Evolutionary conservation across 2,113 vertebrate species (phyloP), one percentile per base, ranked within the genome.

Genomic region (Cricetomys ansorgei): DNA sequence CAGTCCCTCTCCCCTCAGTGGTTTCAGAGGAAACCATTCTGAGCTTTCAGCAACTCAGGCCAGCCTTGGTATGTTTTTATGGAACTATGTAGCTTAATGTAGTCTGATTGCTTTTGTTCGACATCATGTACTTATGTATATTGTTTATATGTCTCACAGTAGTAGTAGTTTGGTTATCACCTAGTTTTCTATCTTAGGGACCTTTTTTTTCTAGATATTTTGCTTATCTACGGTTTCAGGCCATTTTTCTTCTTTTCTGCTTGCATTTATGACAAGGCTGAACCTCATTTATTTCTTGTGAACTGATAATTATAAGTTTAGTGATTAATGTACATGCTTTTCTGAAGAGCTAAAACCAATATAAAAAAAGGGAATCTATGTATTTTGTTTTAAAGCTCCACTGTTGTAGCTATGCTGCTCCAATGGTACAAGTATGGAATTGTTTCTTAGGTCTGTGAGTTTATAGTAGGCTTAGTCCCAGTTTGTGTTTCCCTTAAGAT

Each of bases 281-380:
- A 97, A 95, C 95, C 94, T 98, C 97, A 97, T 92, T 97, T 97
- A 97, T 97, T 94, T 97, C 97, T 97, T 97, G 92, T 97, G 97
- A 96, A 98, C 96, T 96, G 97, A 92, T 95, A 45, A 92, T 96
- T 94, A 94, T 96, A 96, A 98, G 97, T 97, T 98, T 97, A 97
- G 96, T 96, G 96, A 95, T 97, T 94, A 97, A 92, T 98, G 96
- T 95, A 97, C 96, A 93, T 97, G 96, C 96, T 97, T 98, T 97
- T 97, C 75, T 96, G 88, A 96, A 88, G 97, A 98, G 90, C 92
- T 96, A 97, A 97, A 97, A 95, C 80, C 72, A 97, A 92, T 95
- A 96, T 95, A 80, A n/a, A n/a, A n/a, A n/a, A n/a, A n/a, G n/a
- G n/a, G n/a, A n/a, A n/a, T n/a, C n/a, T n/a, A n/a, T n/a, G n/a